Conservation (phyloP, 2,797 vertebrate species). For the Acipenser transmontanus region DNA sequence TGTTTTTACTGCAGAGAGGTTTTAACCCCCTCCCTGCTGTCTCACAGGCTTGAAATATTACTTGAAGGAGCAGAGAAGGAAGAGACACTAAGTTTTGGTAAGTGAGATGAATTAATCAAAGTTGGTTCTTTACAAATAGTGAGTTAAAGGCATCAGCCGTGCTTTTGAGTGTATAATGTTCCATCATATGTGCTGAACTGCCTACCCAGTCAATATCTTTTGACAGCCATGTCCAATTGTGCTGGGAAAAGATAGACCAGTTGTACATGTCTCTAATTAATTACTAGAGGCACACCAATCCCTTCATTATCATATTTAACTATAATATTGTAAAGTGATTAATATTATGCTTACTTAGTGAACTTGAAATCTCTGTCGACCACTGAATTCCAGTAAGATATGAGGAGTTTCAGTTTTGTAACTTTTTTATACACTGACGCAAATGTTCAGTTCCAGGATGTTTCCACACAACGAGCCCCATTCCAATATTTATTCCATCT, state of each 20-base stretch:
- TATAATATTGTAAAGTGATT: neutral
- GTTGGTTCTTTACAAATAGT: neutral
- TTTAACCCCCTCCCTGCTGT: too few relatives aligned
- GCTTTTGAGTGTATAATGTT: neutral
- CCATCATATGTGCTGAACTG: neutral
- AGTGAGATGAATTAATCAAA: neutral
- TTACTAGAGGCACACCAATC: neutral
- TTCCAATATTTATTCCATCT: too few relatives aligned
- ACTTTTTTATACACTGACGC: neutral
- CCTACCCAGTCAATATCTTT: neutral
- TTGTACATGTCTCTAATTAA: slow-evolving; percentile 2
- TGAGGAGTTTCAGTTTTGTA: neutral
- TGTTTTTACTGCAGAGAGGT: too few relatives aligned
- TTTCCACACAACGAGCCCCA: neutral
- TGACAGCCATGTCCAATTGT: neutral
- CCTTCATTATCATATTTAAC: slow-evolving; percentile 1
- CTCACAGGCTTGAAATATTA: too few relatives aligned
- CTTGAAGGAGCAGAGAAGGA: too few relatives aligned
- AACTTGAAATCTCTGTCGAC: slow-evolving; percentile 1
- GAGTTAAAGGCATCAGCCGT: neutral
- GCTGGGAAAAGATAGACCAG: slow-evolving; percentile 5
- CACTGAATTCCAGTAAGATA: neutral
- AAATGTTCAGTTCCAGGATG: neutral
- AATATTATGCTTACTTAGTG: neutral
- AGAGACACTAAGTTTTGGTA: neutral